These are phyloP conservation scores for Sebastes minor DNA, from an alignment of 2,797 vertebrate genomes.

Conservation along the genomic window DNA sequence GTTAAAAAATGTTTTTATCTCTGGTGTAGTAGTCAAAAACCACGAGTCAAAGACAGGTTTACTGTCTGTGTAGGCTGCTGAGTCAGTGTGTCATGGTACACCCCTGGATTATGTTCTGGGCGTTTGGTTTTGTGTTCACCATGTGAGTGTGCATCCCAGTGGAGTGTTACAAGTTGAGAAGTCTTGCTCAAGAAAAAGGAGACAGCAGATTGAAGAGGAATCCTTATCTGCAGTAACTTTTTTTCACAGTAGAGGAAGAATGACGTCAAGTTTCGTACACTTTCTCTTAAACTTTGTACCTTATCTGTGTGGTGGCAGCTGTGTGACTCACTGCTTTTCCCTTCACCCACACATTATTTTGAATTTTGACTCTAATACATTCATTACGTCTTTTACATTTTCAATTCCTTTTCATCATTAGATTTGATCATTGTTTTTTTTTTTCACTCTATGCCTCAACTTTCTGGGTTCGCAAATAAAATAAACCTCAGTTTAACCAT, in stretches of 20 bases:
- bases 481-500: neutral
- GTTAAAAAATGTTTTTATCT: neutral
- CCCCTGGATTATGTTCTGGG: slow-evolving; percentile 21
- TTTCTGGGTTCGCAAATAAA: neutral
- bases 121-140: slow-evolving; percentile 33
- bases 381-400: neutral
- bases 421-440: neutral
- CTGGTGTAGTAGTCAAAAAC: neutral
- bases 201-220: neutral
- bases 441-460: neutral
- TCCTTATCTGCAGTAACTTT: neutral
- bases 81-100: slow-evolving; percentile 28
- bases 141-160: slow-evolving; percentile 2
- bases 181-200: neutral
- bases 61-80: neutral
- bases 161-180: neutral
- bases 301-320: neutral
- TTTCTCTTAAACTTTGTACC: neutral
- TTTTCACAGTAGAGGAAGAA: neutral
- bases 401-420: neutral
- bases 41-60: slow-evolving; percentile 14
- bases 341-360: neutral
- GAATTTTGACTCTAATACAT: neutral
- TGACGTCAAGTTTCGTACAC: neutral
- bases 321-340: neutral